Percentiles rank a stretch among this genome's conserved stretches.
phyloP scores from a whole-genome alignment of 1,140 invertebrate genomes.

The Oryzaephilus surinamensis region DNA sequence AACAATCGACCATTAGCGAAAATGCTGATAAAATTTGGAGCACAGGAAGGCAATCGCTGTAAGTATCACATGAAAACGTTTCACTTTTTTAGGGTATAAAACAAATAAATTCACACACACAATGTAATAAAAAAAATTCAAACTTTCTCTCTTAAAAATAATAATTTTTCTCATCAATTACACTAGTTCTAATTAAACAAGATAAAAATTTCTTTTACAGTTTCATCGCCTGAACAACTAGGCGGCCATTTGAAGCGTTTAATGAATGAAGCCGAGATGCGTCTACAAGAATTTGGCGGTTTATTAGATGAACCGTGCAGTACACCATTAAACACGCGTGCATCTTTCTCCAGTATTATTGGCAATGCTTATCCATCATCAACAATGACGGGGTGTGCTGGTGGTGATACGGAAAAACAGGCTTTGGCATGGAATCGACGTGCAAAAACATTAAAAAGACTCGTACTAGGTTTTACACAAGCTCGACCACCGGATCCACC shows the following conservation, averaged over 20 bases:
- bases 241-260: conserved; percentile 62
- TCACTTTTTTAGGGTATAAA: too few species aligned
- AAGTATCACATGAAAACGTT: too few species aligned
- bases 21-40: conserved; percentile 79
- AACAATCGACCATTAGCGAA: conserved; percentile 78
- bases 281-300: conserved; percentile 61
- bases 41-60: conserved; percentile 81
- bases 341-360: conserved; percentile 40
- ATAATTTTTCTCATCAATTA: too few species aligned
- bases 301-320: conserved; percentile 37
- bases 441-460: conserved; percentile 60
- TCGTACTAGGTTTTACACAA: conserved; percentile 50
- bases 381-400: conserved; percentile 46
- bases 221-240: conserved; percentile 56
- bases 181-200: neutral
- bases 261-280: conserved; percentile 67
- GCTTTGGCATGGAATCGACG: conserved; percentile 78
- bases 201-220: conserved; percentile 34
- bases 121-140: too few species aligned
- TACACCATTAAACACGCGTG: conserved; percentile 35
- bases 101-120: too few species aligned
- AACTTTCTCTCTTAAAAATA: too few species aligned
- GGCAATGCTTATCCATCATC: conserved; percentile 32
- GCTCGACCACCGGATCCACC: conserved; percentile 69
- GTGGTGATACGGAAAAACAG: conserved; percentile 70